phyloP scores from a whole-genome alignment of 2,888 invertebrate genomes.

The Sarcophaga variegata region DNA sequence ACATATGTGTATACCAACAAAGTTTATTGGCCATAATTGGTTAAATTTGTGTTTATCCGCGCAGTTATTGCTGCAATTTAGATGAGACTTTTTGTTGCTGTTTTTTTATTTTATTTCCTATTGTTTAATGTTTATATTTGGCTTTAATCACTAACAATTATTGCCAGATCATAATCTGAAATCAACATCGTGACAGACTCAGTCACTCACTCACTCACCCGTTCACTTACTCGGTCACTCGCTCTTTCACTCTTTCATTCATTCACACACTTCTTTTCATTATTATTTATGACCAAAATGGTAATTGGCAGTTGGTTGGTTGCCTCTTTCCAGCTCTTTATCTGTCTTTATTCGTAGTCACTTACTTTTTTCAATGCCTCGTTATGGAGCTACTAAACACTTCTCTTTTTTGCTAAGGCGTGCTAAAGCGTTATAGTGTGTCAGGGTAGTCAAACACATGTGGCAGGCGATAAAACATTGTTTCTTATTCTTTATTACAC shows the following conservation, averaged over 20 bases:
- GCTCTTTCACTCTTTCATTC: constrained; percentile 16
- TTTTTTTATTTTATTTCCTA: neutral
- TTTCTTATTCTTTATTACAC: no score
- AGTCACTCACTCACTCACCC: neutral
- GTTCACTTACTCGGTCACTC: neutral
- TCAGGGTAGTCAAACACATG: no score
- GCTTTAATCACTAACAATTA: constrained; percentile 58
- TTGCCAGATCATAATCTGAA: constrained; percentile 62
- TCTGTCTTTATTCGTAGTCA: neutral
- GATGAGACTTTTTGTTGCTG: constrained; percentile 5
- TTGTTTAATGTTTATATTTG: constrained; percentile 57
- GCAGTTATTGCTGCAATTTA: constrained; percentile 51
- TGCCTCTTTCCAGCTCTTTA: neutral
- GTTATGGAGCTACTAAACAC: neutral
- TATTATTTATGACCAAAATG: constrained; percentile 60
- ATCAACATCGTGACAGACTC: constrained; percentile 33
- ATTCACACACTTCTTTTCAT: neutral
- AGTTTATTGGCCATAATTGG: constrained; percentile 52
- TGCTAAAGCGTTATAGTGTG: neutral
- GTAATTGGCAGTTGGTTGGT: constrained; percentile 38
- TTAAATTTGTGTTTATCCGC: constrained; percentile 52
- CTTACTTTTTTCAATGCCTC: neutral
- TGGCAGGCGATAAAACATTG: no score
- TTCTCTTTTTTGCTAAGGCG: neutral
- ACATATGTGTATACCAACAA: neutral